Evolutionary conservation across 2,797 vertebrate species (phyloP).

Genomic region (Esox masquinongy): DNA sequence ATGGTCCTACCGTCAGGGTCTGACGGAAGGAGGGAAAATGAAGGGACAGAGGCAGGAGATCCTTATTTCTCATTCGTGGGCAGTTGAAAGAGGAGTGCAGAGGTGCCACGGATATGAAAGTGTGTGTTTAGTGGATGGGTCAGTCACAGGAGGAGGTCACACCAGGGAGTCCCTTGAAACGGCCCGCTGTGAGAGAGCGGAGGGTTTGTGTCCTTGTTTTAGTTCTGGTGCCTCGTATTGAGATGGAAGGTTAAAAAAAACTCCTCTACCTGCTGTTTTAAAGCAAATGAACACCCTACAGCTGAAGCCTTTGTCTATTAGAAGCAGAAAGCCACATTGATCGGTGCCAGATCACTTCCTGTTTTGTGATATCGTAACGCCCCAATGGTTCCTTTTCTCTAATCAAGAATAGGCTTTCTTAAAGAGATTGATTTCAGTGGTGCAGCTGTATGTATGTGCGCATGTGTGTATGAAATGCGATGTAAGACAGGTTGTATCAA

Average conservation of each 20-base stretch:
- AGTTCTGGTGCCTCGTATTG: not conserved
- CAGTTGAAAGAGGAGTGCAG: conserved; percentile 29
- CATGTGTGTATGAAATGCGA: not conserved
- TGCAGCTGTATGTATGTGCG: not conserved
- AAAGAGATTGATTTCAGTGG: not conserved
- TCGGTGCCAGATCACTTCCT: not conserved
- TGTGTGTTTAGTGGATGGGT: conserved; percentile 33
- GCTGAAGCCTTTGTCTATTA: not conserved
- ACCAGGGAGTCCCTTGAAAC: conserved; percentile 6
- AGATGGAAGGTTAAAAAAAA: not conserved
- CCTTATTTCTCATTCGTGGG: conserved; percentile 26
- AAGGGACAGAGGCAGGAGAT: conserved; percentile 18
- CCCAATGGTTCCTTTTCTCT: not conserved
- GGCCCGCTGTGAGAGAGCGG: conserved; percentile 8
- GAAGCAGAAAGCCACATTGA: not conserved
- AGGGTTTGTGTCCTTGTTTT: not conserved
- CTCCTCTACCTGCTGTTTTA: not conserved
- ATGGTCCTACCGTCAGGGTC: not conserved
- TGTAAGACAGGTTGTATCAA: no score
- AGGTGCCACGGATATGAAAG: conserved; percentile 33
- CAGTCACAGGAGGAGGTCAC: conserved; percentile 24
- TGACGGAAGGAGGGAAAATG: not conserved
- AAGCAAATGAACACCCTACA: not conserved
- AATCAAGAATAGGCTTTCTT: not conserved
- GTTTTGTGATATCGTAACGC: not conserved